These are phyloP conservation scores for Champsocephalus gunnari DNA, from an alignment of 2,797 vertebrate genomes.

Conservation along the genomic window DNA sequence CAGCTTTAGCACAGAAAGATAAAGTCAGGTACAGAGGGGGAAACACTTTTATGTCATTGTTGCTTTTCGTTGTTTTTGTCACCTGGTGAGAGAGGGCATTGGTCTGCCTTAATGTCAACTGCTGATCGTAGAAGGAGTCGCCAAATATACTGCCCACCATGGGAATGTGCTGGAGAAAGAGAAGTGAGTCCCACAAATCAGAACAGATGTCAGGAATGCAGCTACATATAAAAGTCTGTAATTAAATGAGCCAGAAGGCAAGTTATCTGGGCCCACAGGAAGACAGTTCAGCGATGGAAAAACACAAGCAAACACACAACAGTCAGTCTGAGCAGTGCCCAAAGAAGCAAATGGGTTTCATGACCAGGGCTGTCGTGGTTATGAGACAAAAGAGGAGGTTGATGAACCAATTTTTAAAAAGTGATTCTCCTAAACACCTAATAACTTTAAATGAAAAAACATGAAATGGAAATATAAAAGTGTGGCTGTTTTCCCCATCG, in stretches of 20 bases:
- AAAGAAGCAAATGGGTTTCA: conserved; percentile 67
- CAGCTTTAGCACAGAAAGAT: conserved; percentile 80
- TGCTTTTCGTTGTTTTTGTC: conserved; percentile 43
- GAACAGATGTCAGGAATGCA: background rate
- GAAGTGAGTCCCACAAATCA: conserved; percentile 21
- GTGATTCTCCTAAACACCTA: background rate
- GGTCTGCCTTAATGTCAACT: conserved; percentile 95
- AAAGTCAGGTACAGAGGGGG: background rate
- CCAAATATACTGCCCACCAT: conserved; percentile 95
- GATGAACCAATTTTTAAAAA: background rate
- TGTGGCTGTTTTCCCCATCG: background rate
- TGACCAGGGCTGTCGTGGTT: conserved; percentile 42
- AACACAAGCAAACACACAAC: conserved; percentile 60
- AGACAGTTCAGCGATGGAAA: conserved; percentile 57
- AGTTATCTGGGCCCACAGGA: conserved; percentile 34
- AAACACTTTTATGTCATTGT: background rate
- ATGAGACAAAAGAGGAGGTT: conserved; percentile 10
- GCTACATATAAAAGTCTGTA: background rate
- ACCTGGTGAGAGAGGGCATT: conserved; percentile 99
- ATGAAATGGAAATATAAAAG: background rate
- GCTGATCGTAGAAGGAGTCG: conserved; percentile 98
- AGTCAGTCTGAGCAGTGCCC: conserved; percentile 50
- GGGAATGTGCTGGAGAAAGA: conserved; percentile 91
- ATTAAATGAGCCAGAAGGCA: background rate
- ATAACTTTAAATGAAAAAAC: background rate